Conservation (phyloP, 2,113 vertebrate genomes). For the Arvicanthis niloticus region DNA sequence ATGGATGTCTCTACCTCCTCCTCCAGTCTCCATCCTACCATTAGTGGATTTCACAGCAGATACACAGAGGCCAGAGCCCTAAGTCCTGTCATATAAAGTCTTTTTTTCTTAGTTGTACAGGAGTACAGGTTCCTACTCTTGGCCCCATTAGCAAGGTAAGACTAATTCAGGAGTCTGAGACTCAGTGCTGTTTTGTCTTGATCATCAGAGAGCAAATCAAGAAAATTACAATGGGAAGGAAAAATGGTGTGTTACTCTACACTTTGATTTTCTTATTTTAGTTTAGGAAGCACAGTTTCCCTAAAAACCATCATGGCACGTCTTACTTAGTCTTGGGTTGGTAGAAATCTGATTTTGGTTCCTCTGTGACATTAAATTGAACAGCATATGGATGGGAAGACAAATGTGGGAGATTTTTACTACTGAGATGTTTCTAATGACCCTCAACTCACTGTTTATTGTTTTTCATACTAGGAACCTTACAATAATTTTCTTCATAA, state of each 20-base stretch:
- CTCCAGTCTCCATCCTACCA: neutral
- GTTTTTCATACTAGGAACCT: slow-evolving; percentile 37
- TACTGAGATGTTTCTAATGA: slow-evolving; percentile 34
- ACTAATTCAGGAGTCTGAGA: slow-evolving; percentile 60
- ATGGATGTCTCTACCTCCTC: slow-evolving; percentile 51
- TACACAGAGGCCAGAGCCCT: slow-evolving; percentile 53
- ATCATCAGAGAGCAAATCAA: slow-evolving; percentile 58
- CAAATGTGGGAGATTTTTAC: slow-evolving; percentile 18
- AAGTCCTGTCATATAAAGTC: slow-evolving; percentile 30
- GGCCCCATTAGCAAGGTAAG: slow-evolving; percentile 49
- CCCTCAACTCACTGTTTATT: slow-evolving; percentile 44
- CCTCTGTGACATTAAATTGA: slow-evolving; percentile 19
- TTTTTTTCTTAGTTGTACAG: slow-evolving; percentile 64
- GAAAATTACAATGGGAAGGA: slow-evolving; percentile 49
- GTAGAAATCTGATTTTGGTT: slow-evolving; percentile 34
- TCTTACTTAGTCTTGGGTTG: slow-evolving; percentile 16
- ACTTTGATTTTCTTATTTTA: slow-evolving; percentile 50
- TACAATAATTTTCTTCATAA: slow-evolving; percentile 57
- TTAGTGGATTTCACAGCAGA: slow-evolving; percentile 53
- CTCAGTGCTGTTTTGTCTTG: slow-evolving; percentile 42
- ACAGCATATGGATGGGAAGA: neutral
- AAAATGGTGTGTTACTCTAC: neutral
- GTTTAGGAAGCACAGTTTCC: slow-evolving; percentile 24
- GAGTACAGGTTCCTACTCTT: slow-evolving; percentile 62
- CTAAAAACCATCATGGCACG: slow-evolving; percentile 7